Evolutionary conservation across 1,140 invertebrate species (phyloP).

Genomic region (Apis dorsata): DNA sequence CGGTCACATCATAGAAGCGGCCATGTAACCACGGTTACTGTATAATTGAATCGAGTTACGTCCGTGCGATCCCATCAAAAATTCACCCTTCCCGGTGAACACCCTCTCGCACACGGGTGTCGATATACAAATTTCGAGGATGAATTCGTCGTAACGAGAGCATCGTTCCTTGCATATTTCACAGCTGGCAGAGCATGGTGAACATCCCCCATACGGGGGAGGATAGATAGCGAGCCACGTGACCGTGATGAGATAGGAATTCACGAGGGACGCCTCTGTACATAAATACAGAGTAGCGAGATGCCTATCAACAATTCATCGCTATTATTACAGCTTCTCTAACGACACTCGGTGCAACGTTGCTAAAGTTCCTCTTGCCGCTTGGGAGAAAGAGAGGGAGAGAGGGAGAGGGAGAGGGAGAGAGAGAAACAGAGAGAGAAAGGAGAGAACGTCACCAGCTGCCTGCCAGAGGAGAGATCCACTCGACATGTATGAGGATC

Average conservation of each 20-base stretch:
- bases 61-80: conserved; percentile 21
- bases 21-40: no score
- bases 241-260: conserved; percentile 25
- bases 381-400: background rate
- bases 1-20: no score
- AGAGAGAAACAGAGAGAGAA: background rate
- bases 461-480: conserved; percentile 7
- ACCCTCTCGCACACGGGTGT: background rate
- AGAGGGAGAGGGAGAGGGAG: background rate
- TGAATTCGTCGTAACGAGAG: conserved; percentile 53
- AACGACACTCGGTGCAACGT: conserved; percentile 42
- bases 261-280: conserved; percentile 37
- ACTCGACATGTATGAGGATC: background rate
- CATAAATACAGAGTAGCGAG: conserved; percentile 71
- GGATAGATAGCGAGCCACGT: background rate
- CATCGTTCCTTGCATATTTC: conserved; percentile 51
- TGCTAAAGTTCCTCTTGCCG: background rate
- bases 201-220: background rate
- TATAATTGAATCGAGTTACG: conserved; percentile 20
- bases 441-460: background rate
- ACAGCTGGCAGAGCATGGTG: background rate
- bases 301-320: conserved; percentile 71
- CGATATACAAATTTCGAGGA: conserved; percentile 46
- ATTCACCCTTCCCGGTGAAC: conserved; percentile 24
- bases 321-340: conserved; percentile 69